These are phyloP conservation scores for Porites australiensis DNA, from an alignment of 64 coral and sea anemone genomes.

Conservation along the genomic window DNA sequence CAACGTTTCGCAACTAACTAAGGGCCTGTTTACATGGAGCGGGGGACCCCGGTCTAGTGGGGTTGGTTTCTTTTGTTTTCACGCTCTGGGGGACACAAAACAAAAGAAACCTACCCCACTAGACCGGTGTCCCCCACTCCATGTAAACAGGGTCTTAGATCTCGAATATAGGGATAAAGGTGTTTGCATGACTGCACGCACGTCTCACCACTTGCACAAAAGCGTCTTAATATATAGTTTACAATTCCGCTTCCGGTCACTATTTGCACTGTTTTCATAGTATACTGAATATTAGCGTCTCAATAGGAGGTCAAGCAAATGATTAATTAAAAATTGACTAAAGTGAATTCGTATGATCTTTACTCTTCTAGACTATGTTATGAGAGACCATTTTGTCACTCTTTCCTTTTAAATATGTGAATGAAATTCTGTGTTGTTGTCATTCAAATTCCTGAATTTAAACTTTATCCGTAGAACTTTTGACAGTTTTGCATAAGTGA, in stretches of 20 bases:
- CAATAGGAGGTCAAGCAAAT: not conserved
- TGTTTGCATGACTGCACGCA: not conserved
- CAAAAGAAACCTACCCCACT: no score
- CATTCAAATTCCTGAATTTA: not conserved
- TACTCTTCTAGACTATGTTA: not conserved
- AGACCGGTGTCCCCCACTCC: no score
- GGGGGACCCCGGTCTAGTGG: no score
- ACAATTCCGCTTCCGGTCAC: not conserved
- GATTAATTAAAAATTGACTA: not conserved
- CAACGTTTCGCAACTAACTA: no score
- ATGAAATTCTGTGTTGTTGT: not conserved
- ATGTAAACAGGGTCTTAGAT: no score
- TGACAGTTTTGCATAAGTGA: not conserved
- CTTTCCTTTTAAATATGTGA: not conserved
- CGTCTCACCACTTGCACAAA: not conserved
- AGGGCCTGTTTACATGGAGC: no score
- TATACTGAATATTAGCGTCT: not conserved
- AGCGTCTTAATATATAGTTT: not conserved
- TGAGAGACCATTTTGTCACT: not conserved
- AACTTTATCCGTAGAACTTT: not conserved
- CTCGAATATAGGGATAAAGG: not conserved
- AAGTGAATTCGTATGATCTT: not conserved
- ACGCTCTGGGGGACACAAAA: no score
- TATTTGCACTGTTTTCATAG: not conserved
- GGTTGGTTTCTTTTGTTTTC: no score